Conservation (phyloP, 2,888 invertebrate species). For the Drosophila buzzatii region DNA sequence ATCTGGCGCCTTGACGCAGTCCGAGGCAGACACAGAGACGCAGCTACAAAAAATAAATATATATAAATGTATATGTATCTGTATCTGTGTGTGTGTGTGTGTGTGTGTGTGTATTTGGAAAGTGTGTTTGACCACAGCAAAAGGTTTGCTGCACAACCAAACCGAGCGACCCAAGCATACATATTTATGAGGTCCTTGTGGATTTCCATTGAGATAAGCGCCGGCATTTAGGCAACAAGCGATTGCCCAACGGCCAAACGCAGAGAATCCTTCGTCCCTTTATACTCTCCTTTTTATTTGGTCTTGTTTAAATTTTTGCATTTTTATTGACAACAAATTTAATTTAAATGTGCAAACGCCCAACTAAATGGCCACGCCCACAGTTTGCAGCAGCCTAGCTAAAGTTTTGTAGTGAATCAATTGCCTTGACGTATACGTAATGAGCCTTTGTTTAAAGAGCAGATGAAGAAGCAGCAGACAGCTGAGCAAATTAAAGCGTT, state of each 20-base stretch:
- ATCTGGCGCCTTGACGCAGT: slow-evolving; percentile 73
- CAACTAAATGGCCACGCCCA: slow-evolving; percentile 1
- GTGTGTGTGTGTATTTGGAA: slow-evolving; percentile 13
- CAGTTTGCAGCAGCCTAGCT: slow-evolving; percentile 38
- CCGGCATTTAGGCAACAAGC: slow-evolving; percentile 70
- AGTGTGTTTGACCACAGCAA: slow-evolving; percentile 65
- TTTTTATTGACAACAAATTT: slow-evolving; percentile 70
- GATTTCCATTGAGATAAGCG: slow-evolving; percentile 78
- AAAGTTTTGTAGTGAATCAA: slow-evolving; percentile 53
- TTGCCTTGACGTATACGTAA: slow-evolving; percentile 75
- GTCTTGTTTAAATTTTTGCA: slow-evolving; percentile 43
- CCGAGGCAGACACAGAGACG: slow-evolving; percentile 19
- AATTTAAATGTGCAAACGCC: slow-evolving; percentile 59
- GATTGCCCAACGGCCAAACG: slow-evolving; percentile 42
- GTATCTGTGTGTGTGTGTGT: not conserved
- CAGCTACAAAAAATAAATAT: slow-evolving; percentile 6
- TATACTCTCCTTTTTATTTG: not conserved
- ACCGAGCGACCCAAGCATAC: slow-evolving; percentile 53
- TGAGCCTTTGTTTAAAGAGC: slow-evolving; percentile 60
- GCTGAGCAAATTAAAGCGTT: slow-evolving; percentile 51
- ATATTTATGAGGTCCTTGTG: slow-evolving; percentile 80
- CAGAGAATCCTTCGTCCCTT: slow-evolving; percentile 23
- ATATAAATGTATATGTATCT: not conserved
- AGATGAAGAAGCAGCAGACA: not conserved
- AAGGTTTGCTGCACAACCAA: slow-evolving; percentile 52